A percentile compares a stretch with the other conserved stretches of the same genome.
phyloP scores from a whole-genome alignment of 2,113 vertebrate species.

The Alaudala cheleensis region DNA sequence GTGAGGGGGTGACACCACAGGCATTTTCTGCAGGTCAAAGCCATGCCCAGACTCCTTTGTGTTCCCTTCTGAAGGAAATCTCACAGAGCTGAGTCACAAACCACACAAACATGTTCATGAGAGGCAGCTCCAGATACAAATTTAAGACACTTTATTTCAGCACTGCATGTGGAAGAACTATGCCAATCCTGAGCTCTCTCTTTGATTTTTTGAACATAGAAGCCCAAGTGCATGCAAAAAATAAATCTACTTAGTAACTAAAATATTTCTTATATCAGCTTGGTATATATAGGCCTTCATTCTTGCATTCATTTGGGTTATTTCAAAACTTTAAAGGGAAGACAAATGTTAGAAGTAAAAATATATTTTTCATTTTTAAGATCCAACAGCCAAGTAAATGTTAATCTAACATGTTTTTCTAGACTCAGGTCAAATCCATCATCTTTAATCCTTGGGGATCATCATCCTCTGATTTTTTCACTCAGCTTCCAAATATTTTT shows the following conservation, averaged over 20 bases:
- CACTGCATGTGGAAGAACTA: not conserved
- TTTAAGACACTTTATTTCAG: not conserved
- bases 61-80: not conserved
- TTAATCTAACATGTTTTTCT: conserved; percentile 7
- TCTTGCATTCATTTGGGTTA: conserved; percentile 37
- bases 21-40: not conserved
- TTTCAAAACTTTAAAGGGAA: conserved; percentile 39
- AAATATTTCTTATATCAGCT: conserved; percentile 6
- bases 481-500: conserved; percentile 15
- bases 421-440: conserved; percentile 29
- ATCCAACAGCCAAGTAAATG: not conserved
- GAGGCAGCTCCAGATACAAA: not conserved
- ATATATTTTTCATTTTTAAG: not conserved
- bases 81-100: not conserved
- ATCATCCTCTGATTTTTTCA: not conserved
- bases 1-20: not conserved
- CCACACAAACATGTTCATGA: not conserved
- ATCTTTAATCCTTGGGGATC: conserved; percentile 14
- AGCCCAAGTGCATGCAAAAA: not conserved
- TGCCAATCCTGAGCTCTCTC: not conserved
- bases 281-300: not conserved
- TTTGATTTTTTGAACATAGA: not conserved
- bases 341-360: conserved; percentile 23
- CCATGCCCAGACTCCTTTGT: not conserved
- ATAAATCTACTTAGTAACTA: not conserved